Conservation (phyloP, 2,888 invertebrate genomes). For the Rhaphigaster nebulosa region DNA sequence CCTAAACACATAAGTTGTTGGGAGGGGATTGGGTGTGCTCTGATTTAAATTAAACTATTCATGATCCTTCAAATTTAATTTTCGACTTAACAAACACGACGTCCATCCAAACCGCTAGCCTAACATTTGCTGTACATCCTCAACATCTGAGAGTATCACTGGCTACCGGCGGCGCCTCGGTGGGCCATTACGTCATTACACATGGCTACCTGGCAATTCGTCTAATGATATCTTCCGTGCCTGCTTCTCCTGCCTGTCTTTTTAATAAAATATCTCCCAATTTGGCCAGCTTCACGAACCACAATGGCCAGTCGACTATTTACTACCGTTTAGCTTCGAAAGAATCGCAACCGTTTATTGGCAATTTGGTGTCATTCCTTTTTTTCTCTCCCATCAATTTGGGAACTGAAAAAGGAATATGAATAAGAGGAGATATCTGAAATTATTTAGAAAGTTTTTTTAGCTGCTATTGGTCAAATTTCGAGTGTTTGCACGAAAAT, state of each 20-base stretch:
- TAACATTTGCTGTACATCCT: not conserved
- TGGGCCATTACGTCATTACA: not conserved
- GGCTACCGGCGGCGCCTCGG: not conserved
- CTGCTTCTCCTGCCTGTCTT: not conserved
- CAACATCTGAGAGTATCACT: not conserved
- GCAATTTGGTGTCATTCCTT: conserved; percentile 26
- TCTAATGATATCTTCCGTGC: conserved; percentile 18
- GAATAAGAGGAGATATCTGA: not conserved
- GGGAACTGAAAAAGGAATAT: not conserved
- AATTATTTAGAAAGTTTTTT: not conserved
- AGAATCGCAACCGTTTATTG: conserved; percentile 15
- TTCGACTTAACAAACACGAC: not conserved
- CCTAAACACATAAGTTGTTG: no score
- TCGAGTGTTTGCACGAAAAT: not conserved
- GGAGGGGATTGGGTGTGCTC: not conserved
- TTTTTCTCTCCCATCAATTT: not conserved
- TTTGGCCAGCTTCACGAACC: conserved; percentile 25
- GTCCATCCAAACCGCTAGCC: not conserved
- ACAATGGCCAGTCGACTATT: conserved; percentile 4
- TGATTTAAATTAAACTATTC: not conserved
- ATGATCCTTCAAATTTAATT: not conserved
- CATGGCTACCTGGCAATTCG: conserved; percentile 10
- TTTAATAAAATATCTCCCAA: conserved; percentile 25
- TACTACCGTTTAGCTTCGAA: conserved; percentile 8
- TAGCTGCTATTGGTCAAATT: not conserved